Percentiles rank a stretch among this genome's conserved stretches.
These are phyloP conservation scores for Hirtodrosophila duncani DNA, from an alignment of 2,888 invertebrate genomes.

Conservation along the genomic window DNA sequence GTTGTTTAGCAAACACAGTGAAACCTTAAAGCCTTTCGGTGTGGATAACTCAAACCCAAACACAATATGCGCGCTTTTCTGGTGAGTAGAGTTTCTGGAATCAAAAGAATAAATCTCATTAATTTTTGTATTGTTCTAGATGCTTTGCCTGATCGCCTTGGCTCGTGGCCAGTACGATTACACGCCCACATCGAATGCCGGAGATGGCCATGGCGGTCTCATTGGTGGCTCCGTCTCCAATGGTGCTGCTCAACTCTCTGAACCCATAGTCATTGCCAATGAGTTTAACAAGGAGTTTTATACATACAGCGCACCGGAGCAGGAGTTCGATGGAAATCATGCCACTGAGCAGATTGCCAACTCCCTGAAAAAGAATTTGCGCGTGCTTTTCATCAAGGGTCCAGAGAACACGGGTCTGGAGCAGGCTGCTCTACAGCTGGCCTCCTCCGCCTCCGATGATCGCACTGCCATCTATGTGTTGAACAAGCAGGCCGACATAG, in stretches of 20 bases:
- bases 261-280: constrained; percentile 37
- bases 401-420: constrained; percentile 73
- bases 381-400: constrained; percentile 76
- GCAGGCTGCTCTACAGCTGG: constrained; percentile 70
- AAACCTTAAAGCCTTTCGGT: constrained; percentile 33
- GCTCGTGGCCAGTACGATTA: constrained; percentile 66
- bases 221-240: constrained; percentile 18
- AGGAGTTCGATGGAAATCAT: constrained; percentile 59
- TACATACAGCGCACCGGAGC: constrained; percentile 72
- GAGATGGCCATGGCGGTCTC: constrained; percentile 46
- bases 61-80: constrained; percentile 64
- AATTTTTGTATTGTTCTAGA: no score
- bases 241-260: constrained; percentile 39
- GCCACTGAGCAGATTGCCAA: constrained; percentile 49
- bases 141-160: constrained; percentile 59
- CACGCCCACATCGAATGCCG: constrained; percentile 35
- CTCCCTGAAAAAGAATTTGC: constrained; percentile 63
- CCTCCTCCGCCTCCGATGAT: constrained; percentile 65
- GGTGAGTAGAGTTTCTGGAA: no score
- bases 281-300: constrained; percentile 69
- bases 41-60: constrained; percentile 32
- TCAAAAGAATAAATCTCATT: no score
- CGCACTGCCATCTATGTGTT: constrained; percentile 74
- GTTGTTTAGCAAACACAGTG: constrained; percentile 43
- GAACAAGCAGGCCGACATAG: constrained; percentile 71